phyloP scores from a whole-genome alignment of 2,888 invertebrate genomes.

The Osmoderma eremita region DNA sequence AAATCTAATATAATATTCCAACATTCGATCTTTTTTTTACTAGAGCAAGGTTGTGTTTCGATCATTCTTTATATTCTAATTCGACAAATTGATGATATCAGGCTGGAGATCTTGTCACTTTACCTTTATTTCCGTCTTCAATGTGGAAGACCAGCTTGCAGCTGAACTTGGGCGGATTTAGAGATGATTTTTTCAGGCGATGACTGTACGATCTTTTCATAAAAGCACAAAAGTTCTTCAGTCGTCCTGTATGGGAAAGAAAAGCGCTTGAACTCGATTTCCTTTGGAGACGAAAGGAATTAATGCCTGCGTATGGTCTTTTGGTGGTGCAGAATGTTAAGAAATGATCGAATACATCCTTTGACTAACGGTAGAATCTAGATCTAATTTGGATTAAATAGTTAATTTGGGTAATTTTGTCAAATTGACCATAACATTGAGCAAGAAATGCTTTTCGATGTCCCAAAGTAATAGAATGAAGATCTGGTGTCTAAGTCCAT shows the following conservation, averaged over 20 bases:
- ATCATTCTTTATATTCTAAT: conserved; percentile 5
- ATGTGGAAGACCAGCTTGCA: conserved; percentile 27
- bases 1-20: no score
- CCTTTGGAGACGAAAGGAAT: conserved; percentile 36
- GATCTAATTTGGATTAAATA: no score
- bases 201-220: background rate
- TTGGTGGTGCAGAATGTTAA: conserved; percentile 3
- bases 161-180: conserved; percentile 28
- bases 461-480: no score
- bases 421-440: no score
- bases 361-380: no score
- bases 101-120: conserved; percentile 25
- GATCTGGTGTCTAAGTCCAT: no score
- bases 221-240: conserved; percentile 13
- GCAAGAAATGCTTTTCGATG: no score
- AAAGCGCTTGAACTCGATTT: conserved; percentile 30
- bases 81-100: conserved; percentile 20
- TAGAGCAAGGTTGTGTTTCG: no score
- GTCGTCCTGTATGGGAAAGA: background rate
- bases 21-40: no score
- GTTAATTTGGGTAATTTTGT: no score
- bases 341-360: background rate
- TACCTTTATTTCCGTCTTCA: conserved; percentile 26
- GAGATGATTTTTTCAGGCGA: conserved; percentile 14
- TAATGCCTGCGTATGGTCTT: conserved; percentile 29